A percentile compares a stretch with the other conserved stretches of the same genome.
phyloP scores from a whole-genome alignment of 2,888 invertebrate species.

The Platycnemis pennipes region DNA sequence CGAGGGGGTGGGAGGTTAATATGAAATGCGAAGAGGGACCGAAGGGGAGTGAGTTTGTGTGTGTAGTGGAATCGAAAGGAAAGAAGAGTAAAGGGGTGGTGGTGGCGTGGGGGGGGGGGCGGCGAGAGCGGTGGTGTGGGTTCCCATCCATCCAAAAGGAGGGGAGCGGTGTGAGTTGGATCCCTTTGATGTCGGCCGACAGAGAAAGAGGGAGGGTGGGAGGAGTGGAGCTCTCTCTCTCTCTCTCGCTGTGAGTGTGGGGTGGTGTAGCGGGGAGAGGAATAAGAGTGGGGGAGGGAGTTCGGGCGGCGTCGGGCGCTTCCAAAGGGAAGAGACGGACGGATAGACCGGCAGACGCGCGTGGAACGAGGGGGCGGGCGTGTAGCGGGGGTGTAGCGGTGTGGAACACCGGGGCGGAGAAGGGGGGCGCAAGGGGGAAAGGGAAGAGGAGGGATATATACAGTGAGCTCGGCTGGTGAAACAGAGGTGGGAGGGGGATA shows the following conservation, averaged over 20 bases:
- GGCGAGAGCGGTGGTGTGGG: neutral
- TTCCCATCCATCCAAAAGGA: neutral
- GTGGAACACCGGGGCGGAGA: neutral
- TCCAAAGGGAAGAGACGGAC: conserved; percentile 12
- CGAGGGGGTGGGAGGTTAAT: neutral
- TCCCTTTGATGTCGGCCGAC: conserved; percentile 66
- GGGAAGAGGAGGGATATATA: conserved; percentile 51
- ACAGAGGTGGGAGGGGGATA: conserved; percentile 25
- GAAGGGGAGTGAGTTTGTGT: neutral
- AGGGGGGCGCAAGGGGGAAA: conserved; percentile 1
- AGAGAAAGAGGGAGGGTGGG: conserved; percentile 1
- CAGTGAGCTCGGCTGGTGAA: conserved; percentile 53
- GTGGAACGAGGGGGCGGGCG: conserved; percentile 41
- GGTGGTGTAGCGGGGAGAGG: conserved; percentile 34
- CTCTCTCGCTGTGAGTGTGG: neutral
- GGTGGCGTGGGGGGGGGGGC: neutral
- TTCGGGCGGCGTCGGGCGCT: conserved; percentile 8
- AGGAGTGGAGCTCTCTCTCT: neutral
- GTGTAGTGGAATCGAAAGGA: conserved; percentile 22
- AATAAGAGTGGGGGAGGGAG: conserved; percentile 32
- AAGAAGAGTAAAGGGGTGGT: conserved; percentile 33
- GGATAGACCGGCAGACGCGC: conserved; percentile 62
- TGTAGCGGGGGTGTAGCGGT: neutral
- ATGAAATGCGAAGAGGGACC: conserved; percentile 1
- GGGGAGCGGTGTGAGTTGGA: neutral